phyloP scores from a whole-genome alignment of 2,888 invertebrate genomes.

The Beris morrisii region DNA sequence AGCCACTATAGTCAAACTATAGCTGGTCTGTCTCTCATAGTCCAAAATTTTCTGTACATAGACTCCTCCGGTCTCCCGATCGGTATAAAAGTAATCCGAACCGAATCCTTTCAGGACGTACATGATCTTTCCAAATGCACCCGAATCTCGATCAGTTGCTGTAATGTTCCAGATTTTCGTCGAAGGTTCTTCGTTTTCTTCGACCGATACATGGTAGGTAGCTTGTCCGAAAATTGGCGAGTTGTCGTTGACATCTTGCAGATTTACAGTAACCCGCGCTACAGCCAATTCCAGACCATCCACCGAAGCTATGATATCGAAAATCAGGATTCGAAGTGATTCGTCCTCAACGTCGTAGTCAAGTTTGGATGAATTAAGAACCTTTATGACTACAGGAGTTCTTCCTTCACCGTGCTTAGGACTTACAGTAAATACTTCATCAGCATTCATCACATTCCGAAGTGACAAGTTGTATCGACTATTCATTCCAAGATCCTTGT shows the following conservation, averaged over 20 bases:
- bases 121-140: slow-evolving; percentile 68
- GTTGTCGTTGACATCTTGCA: slow-evolving; percentile 80
- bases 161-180: slow-evolving; percentile 66
- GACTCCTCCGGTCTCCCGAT: slow-evolving; percentile 67
- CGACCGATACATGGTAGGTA: slow-evolving; percentile 66
- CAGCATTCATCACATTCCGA: slow-evolving; percentile 63
- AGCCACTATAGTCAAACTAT: slow-evolving; percentile 77
- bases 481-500: slow-evolving; percentile 73
- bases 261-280: slow-evolving; percentile 64
- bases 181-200: slow-evolving; percentile 66
- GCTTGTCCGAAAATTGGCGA: slow-evolving; percentile 67
- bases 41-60: slow-evolving; percentile 68
- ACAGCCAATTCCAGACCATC: slow-evolving; percentile 61
- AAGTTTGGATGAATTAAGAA: slow-evolving; percentile 65
- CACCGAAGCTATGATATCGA: slow-evolving; percentile 68
- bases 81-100: slow-evolving; percentile 73
- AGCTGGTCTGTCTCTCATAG: slow-evolving; percentile 78
- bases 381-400: slow-evolving; percentile 73
- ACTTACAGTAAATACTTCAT: slow-evolving; percentile 65
- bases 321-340: slow-evolving; percentile 63
- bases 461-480: slow-evolving; percentile 69
- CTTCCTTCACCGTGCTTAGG: slow-evolving; percentile 70
- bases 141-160: slow-evolving; percentile 75
- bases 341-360: slow-evolving; percentile 72
- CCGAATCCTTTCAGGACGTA: slow-evolving; percentile 79